Evolutionary conservation across 2,797 vertebrate genomes (phyloP), one percentile per base, ranked within the genome.

Genomic region (Salmo trutta): DNA sequence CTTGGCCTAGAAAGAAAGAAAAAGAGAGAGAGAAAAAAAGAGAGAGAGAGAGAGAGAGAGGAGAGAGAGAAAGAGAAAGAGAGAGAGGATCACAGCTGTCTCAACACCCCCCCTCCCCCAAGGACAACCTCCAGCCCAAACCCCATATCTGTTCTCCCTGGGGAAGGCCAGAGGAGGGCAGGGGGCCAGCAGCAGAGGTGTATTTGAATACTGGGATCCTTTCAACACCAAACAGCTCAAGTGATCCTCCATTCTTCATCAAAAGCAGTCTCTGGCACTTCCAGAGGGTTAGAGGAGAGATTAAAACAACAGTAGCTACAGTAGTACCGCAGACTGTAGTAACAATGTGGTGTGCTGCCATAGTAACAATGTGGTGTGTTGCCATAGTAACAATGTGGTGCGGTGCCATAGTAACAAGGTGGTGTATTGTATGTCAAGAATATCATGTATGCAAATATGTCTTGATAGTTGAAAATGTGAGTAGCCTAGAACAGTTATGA

Each of bases 1-100:
- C 19, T 19, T 59, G 56, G 41, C 41, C 41, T 19, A n/a, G 19
- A 36, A 36, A 36, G 36, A 36, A 6, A 33, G 33, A 33, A 1
- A 33, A 1, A 36, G 31, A 36, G 0, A 36, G 0, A 36, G 33
- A 36, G 33, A 36, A 0, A 36, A 0, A 33, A 5, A 33, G 5
- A 5, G 1, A 33, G 1, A 33, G 5, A 33, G 5, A 33, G 33
- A 33, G 5, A 33, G 0, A 33, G 33, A 33, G 0, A 1, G 5
- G 5, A 53, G 16, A 5, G 52, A 53, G 3, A 53, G 52, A 53
- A 15, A 53, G 52, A 19, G 5, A 12, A 5, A 56, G 19, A n/a
- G 6, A 59, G 17, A 59, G 19, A 59, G 56, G 19, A 59, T 59
- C 56, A 19, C 56, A 59, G 56, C 56, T 59, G 56, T 59, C 56